phyloP scores from a whole-genome alignment of 2,113 vertebrate genomes.

The Aplodontia rufa region DNA sequence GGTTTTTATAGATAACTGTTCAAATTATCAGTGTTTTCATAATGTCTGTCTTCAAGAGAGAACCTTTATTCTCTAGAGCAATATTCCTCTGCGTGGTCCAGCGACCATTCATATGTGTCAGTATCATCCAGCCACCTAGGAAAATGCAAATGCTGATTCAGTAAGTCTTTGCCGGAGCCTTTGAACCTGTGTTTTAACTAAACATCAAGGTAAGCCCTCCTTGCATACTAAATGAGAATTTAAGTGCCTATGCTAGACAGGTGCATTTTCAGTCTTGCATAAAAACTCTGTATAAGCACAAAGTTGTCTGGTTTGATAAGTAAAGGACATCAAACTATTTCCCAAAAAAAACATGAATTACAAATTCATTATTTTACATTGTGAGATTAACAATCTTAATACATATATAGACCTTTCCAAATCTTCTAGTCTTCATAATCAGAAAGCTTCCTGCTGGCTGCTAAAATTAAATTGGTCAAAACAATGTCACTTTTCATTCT shows the following conservation, averaged over 20 bases:
- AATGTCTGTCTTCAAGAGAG: not conserved
- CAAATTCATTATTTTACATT: not conserved
- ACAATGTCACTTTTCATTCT: conserved; percentile 10
- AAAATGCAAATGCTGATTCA: not conserved
- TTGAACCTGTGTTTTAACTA: not conserved
- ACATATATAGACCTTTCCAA: not conserved
- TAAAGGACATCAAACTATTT: not conserved
- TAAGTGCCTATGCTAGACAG: not conserved
- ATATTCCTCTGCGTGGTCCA: not conserved
- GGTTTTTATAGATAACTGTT: not conserved
- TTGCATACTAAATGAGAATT: not conserved
- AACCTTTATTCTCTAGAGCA: not conserved
- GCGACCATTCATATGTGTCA: not conserved
- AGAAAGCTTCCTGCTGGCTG: not conserved
- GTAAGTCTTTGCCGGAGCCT: not conserved
- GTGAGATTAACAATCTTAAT: not conserved
- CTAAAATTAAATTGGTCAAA: conserved; percentile 21
- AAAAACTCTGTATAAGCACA: not conserved
- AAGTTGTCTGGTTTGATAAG: not conserved
- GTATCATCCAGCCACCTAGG: not conserved
- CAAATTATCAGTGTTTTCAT: not conserved
- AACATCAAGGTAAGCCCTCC: not conserved
- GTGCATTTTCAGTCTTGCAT: not conserved
- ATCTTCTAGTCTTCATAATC: not conserved
- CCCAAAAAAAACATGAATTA: not conserved